phyloP scores from a whole-genome alignment of 2,113 vertebrate species.

The Eleginops maclovinus region DNA sequence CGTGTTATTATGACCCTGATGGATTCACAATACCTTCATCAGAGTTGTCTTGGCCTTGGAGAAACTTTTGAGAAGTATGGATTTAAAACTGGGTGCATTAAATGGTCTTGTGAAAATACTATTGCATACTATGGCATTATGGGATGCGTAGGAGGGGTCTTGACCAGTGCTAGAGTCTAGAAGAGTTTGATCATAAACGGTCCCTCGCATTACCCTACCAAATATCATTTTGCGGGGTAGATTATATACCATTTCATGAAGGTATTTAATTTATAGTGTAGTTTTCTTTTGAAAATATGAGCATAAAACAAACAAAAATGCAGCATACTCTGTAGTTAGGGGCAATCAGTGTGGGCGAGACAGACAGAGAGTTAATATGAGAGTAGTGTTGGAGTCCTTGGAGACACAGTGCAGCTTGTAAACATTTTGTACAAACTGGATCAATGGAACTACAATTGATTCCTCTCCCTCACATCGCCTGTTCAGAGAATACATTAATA shows the following conservation, averaged over 20 bases:
- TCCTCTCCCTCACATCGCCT: neutral
- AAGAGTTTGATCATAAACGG: too few species aligned
- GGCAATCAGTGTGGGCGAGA: neutral
- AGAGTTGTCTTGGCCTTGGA: neutral
- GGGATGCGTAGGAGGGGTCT: neutral
- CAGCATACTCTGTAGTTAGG: neutral
- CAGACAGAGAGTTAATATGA: neutral
- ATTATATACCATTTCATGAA: neutral
- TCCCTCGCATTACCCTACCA: neutral
- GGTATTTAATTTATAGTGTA: neutral
- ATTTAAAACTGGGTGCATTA: neutral
- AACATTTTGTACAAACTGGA: conserved; percentile 29
- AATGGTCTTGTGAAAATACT: neutral
- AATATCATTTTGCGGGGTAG: neutral
- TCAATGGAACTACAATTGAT: neutral
- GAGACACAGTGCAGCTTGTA: conserved; percentile 28
- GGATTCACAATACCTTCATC: neutral
- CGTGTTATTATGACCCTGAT: neutral
- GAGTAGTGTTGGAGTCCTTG: neutral
- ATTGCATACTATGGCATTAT: neutral
- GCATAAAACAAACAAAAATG: neutral
- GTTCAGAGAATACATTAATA: conserved; percentile 21
- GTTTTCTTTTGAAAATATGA: neutral
- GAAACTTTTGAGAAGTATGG: neutral
- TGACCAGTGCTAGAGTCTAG: too few species aligned